phyloP scores from a whole-genome alignment of 2,797 vertebrate genomes.

The Glyptemys insculpta region DNA sequence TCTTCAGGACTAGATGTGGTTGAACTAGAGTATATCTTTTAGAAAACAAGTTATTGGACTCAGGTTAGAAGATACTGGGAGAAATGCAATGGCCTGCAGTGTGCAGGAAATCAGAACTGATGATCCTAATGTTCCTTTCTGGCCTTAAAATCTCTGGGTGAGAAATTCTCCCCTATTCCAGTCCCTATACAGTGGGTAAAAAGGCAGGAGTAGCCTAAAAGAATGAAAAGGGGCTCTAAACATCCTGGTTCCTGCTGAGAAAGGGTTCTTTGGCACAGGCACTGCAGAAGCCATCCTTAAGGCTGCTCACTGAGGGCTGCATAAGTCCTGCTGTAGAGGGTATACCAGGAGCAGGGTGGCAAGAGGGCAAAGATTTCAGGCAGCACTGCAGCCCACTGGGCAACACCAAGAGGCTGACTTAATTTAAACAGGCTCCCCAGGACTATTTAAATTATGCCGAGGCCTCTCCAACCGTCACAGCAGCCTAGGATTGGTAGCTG shows the following conservation, averaged over 20 bases:
- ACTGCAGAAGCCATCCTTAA: not conserved
- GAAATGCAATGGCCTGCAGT: not conserved
- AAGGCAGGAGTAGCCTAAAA: not conserved
- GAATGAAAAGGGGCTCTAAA: not conserved
- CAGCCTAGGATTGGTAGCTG: not conserved
- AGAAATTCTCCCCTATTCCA: not conserved
- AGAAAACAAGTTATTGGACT: not conserved
- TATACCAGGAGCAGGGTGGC: not conserved
- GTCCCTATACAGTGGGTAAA: not conserved
- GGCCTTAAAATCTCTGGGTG: not conserved
- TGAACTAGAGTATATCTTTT: not conserved
- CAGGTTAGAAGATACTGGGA: not conserved
- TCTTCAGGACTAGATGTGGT: not conserved
- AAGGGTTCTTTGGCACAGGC: not conserved
- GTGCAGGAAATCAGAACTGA: not conserved
- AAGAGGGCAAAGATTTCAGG: not conserved
- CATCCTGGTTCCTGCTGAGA: not conserved
- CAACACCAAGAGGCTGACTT: not conserved
- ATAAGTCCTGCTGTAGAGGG: not conserved
- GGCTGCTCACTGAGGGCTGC: not conserved
- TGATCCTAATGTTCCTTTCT: rapidly evolving
- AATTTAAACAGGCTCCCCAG: not conserved
- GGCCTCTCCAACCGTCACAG: not conserved
- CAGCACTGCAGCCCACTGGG: no score
- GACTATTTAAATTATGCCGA: not conserved